These are phyloP conservation scores for Liparis tanakae DNA, from an alignment of 2,797 vertebrate species.

Conservation along the genomic window DNA sequence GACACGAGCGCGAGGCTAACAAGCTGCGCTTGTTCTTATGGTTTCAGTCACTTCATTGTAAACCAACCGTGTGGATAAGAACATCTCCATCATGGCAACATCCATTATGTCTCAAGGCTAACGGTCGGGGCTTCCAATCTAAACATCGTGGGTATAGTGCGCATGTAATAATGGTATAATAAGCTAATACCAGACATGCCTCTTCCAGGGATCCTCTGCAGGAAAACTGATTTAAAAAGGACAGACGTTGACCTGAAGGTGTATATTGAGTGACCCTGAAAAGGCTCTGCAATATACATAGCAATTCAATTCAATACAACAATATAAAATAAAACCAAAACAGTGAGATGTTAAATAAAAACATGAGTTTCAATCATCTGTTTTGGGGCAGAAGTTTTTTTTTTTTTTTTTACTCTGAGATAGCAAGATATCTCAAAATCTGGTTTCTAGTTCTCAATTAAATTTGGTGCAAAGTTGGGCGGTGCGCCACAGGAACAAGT, in stretches of 20 bases:
- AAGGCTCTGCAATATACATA: background rate
- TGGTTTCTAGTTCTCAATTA: slow-evolving; percentile 12
- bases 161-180: slow-evolving; percentile 15
- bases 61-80: slow-evolving; percentile 26
- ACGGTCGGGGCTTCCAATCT: slow-evolving; percentile 13
- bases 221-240: slow-evolving; percentile 11
- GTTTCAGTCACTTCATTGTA: slow-evolving; percentile 30
- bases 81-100: slow-evolving; percentile 14
- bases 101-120: slow-evolving; percentile 16
- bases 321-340: background rate
- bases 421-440: slow-evolving; percentile 22
- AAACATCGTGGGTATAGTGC: slow-evolving; percentile 12
- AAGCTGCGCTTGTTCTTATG: slow-evolving; percentile 9
- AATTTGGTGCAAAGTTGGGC: slow-evolving; percentile 19
- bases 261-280: background rate
- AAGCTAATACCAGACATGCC: slow-evolving; percentile 3
- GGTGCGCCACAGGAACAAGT: slow-evolving; percentile 25
- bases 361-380: background rate
- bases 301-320: background rate
- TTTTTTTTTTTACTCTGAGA: background rate
- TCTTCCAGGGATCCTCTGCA: slow-evolving; percentile 24
- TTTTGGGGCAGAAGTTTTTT: background rate
- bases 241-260: slow-evolving; percentile 2
- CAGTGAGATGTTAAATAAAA: background rate
- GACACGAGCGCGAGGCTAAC: slow-evolving; percentile 33